Percentiles rank a stretch among this genome's conserved stretches.
These are phyloP conservation scores for Geococcyx californianus DNA, from an alignment of 2,113 vertebrate genomes.

Conservation along the genomic window DNA sequence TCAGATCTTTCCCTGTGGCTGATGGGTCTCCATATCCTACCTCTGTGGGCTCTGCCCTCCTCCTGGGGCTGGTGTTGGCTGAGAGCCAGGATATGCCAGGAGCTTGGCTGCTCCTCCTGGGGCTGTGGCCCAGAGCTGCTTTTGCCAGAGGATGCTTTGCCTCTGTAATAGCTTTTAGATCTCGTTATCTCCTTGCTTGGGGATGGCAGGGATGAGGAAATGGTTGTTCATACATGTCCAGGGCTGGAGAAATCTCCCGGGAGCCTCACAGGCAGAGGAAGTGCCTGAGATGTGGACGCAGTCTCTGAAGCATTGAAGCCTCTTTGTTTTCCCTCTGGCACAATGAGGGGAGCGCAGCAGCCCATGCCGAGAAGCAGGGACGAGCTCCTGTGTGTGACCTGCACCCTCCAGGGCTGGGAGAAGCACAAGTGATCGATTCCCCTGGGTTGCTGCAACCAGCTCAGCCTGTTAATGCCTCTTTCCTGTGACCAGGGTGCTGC, in stretches of 20 bases:
- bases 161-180: neutral
- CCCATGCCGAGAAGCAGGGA: neutral
- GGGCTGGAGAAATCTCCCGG: neutral
- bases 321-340: neutral
- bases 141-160: conserved; percentile 11
- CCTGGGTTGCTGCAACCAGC: neutral
- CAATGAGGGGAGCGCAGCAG: neutral
- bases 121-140: neutral
- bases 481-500: neutral
- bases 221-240: conserved; percentile 25
- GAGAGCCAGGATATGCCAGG: neutral
- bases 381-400: rapidly evolving
- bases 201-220: conserved; percentile 2
- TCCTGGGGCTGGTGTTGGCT: rapidly evolving
- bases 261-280: neutral
- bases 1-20: neutral
- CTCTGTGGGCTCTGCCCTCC: neutral
- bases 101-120: neutral
- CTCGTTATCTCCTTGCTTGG: neutral
- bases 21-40: neutral
- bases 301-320: rapidly evolving
- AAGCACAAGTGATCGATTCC: rapidly evolving
- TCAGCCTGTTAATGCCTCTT: neutral
- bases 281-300: neutral
- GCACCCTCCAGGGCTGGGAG: rapidly evolving